Evolutionary conservation across 2,797 vertebrate species (phyloP).

Genomic region (Mus caroli): DNA sequence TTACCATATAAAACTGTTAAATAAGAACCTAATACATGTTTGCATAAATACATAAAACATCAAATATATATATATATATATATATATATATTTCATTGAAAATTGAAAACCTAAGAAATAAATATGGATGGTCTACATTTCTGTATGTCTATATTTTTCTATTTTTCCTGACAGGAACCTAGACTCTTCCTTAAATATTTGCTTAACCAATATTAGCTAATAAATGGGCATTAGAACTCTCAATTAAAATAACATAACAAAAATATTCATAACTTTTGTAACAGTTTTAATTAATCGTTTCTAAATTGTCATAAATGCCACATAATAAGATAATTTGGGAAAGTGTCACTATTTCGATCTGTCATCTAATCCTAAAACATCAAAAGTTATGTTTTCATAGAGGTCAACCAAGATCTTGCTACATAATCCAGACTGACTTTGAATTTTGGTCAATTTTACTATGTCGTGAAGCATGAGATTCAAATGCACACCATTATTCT

Average conservation of each 20-base stretch:
- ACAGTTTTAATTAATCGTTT: not conserved
- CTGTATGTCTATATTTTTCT: not conserved
- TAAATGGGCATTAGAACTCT: not conserved
- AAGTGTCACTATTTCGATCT: not conserved
- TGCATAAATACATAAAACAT: not conserved
- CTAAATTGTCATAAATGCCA: not conserved
- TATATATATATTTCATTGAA: not conserved
- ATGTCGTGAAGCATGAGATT: not conserved
- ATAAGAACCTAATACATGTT: not conserved
- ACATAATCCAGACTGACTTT: not conserved
- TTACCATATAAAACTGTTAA: not conserved
- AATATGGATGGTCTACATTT: not conserved
- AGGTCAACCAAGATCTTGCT: not conserved
- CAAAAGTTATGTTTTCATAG: not conserved
- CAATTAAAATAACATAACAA: not conserved
- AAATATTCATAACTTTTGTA: not conserved
- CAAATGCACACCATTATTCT: no score
- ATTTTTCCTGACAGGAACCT: accelerated
- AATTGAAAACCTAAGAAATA: not conserved
- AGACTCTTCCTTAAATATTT: not conserved
- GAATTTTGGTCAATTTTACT: not conserved
- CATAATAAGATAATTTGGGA: not conserved
- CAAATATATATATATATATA: not conserved
- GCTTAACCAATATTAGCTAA: not conserved
- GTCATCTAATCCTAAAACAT: not conserved